Evolutionary conservation across 1,140 invertebrate species (phyloP), one percentile per base, ranked within the genome.

Genomic region (Sweltsa coloradensis): DNA sequence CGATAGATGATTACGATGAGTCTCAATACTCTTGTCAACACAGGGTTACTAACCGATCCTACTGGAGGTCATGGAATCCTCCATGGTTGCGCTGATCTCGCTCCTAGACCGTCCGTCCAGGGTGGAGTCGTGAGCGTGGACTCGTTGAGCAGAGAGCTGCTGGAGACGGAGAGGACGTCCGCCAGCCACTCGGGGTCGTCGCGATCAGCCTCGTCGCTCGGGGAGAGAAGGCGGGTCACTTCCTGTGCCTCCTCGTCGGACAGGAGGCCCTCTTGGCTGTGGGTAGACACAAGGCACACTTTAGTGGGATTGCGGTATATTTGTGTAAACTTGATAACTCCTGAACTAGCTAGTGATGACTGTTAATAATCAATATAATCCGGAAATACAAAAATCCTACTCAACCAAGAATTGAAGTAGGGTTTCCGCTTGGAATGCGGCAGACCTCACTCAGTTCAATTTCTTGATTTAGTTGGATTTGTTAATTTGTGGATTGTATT

Each of bases 171-270:
- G 27, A 72, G 61, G 13, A 70, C 71, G 57, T 75, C 72, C 36
- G 70, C 68, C 34, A 74, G 56, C 71, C 73, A 74, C 55, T 74
- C 71, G 39, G 71, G 66, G n/a, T 68, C 64, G 34, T 66, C 65
- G 44, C 67, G 64, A 34, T 51, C 53, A 41, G 51, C 51, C 16
- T 47, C 46, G 36, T 55, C 57, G 48, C 65, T 66, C 37, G 80
- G 77, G 48, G 82, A 81, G 51, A 88, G 57, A 58, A 89, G 72
- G 58, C 80, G 76, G 52, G 81, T 79, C 51, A 88, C 83, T 74
- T 89, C 83, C 62, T 85, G 82, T 43, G 85, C 83, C 67, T 89
- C 85, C 67, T 89, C 85, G 60, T 89, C 85, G 34, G 83, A 85
- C 56, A 88, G 69, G 55, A 88, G 64, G 55, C 76, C 74, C 63